Evolutionary conservation across 2,888 invertebrate genomes (phyloP).

Genomic region (Hipparchia sbordonii): DNA sequence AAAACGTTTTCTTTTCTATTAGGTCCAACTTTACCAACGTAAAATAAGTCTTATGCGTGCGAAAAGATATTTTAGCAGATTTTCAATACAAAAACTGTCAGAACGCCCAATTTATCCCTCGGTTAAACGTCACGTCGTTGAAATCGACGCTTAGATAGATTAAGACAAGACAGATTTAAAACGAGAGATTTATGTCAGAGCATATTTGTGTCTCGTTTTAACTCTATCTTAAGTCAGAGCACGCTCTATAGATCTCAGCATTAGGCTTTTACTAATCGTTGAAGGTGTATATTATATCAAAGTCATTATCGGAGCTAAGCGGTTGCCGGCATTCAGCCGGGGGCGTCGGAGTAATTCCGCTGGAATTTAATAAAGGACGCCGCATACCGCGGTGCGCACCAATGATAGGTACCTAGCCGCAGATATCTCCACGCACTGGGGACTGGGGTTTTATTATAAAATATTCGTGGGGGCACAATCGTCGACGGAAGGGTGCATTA

Average conservation of each 20-base stretch:
- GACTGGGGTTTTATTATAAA: slow-evolving; percentile 11
- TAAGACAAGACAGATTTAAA: no score
- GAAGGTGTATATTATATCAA: slow-evolving; percentile 5
- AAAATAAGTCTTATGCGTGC: no score
- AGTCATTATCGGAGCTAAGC: slow-evolving; percentile 11
- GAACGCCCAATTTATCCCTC: no score
- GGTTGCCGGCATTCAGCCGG: slow-evolving; percentile 11
- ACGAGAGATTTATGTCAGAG: no score
- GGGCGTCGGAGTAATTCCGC: slow-evolving; percentile 45
- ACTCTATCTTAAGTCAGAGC: no score
- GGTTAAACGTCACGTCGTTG: no score
- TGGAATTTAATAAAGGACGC: slow-evolving; percentile 69
- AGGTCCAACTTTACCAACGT: no score
- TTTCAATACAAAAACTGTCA: no score
- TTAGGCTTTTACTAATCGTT: neutral
- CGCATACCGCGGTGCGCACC: slow-evolving; percentile 51
- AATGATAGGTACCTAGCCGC: slow-evolving; percentile 47
- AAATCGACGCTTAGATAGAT: no score
- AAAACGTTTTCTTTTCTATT: no score
- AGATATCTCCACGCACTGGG: slow-evolving; percentile 39
- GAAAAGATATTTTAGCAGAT: no score
- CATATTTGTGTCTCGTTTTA: no score
- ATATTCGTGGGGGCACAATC: slow-evolving; percentile 26
- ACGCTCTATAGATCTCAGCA: neutral
- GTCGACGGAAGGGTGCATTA: neutral